Evolutionary conservation across 2,797 vertebrate species (phyloP), one percentile per base, ranked within the genome.

Genomic region (Carapus acus): DNA sequence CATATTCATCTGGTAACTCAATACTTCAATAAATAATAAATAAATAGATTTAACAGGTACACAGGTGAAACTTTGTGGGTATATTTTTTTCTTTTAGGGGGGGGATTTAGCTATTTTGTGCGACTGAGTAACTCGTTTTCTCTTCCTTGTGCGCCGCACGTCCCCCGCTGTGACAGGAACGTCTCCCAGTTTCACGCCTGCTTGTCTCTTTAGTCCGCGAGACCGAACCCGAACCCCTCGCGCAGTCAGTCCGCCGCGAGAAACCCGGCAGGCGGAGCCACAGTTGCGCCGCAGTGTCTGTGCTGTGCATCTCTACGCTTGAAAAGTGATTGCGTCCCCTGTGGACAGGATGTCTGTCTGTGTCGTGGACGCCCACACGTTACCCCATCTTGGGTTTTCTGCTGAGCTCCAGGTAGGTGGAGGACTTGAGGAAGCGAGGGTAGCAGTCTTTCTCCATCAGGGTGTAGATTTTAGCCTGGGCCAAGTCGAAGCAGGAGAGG

Each of bases 401-500:
- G 58, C 52, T 80, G 48, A 87, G 72, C 50, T 89, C 81, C 59
- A 83, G 73, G 78, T 85, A 88, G 1, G 43, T 58, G 1, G 82
- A 39, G 41, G 93, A 96, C 56, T 86, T 90, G 37, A 98, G 87
- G 80, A 97, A 98, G 17, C 94, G 92, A 0, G 88, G 92, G 42
- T 95, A 98, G 81, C 92, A 93, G 80, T 98, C 95, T 62, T 95
- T 96, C 71, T 97, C 93, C 95, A 98, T 98, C 65, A 98, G 85
- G 52, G 82, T 84, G 71, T 93, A 91, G 54, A 97, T 91, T 65
- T 86, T 93, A 55, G 65, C 88, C 56, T 94, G 92, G 14, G 94
- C 93, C 18, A 84, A 65, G 1, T 91, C 85, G 14, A 98, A 98
- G 33, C 84, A 89, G 33, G 81, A 86, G 9, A 41, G 47, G 2